A percentile compares a stretch with the other conserved stretches of the same genome.
These are phyloP conservation scores for Bolborhynchus lineola DNA, from an alignment of 2,113 vertebrate species.

Conservation along the genomic window DNA sequence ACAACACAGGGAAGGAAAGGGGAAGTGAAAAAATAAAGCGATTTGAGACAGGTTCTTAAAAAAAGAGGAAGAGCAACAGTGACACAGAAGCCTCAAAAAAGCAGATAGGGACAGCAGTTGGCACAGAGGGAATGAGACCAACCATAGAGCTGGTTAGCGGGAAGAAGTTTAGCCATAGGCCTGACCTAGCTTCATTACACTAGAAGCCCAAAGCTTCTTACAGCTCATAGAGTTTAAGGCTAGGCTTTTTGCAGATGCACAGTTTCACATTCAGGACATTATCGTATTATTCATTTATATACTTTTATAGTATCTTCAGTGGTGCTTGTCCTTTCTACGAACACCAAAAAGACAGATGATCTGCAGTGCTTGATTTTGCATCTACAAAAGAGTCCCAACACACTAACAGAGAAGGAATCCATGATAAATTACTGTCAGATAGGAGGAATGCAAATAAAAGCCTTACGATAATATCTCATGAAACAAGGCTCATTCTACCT, in stretches of 20 bases:
- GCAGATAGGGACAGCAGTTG: accelerated
- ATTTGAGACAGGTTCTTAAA: background rate
- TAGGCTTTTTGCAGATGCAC: background rate
- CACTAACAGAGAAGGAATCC: background rate
- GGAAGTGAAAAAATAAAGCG: background rate
- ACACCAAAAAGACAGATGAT: background rate
- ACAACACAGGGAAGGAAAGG: background rate
- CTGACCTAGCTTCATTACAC: background rate
- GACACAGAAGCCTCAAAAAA: background rate
- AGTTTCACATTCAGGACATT: background rate
- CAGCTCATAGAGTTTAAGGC: background rate
- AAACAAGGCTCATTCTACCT: background rate
- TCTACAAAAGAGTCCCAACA: background rate
- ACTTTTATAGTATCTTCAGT: background rate
- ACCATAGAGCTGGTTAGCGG: background rate
- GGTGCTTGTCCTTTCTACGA: background rate
- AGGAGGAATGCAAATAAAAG: background rate
- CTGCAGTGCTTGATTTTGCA: background rate
- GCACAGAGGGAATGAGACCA: background rate
- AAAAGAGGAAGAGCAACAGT: background rate
- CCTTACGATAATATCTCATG: background rate
- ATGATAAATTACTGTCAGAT: background rate
- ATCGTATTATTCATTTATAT: background rate
- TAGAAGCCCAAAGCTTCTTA: background rate
- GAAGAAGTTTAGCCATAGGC: background rate